Evolutionary conservation across 1,140 invertebrate species (phyloP), one percentile per base, ranked within the genome.

Genomic region (Chelonus insularis): DNA sequence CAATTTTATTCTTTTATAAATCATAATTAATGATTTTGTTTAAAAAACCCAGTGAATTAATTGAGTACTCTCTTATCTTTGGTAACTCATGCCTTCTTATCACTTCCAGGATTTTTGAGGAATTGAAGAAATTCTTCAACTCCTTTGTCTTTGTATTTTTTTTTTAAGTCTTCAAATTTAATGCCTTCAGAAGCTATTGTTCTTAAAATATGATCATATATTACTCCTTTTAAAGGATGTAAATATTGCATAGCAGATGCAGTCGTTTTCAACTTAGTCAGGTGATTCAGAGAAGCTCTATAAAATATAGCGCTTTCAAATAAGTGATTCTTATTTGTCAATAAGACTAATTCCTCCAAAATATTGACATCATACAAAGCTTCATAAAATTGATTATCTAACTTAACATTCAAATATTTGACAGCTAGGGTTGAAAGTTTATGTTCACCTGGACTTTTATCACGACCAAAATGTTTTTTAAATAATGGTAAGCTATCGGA

Each of bases 291-390:
- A 48, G 29, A 43, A 12, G 36, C 43, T 21, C 45, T 47, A 34
- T 58, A 63, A 0, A 36, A 32, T 54, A 58, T 41, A 14, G 41
- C 21, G 18, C 25, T 14, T 41, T 41, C 39, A 14, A 5, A n/a
- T 45, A 18, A 48, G 56, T 21, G 51, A 50, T 23, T 50, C 12
- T 54, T 60, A 29, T 60, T 62, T 39, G 18, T 57, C 51, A 9
- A 59, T 21, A 6, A 51, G 18, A 20, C 14, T 23, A 66, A 34
- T 54, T 66, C 47, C 47, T 66, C 5, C 21, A 68, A 62, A 21
- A 66, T 52, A 21, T 64, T 43, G 48, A 68, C 62, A 57, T 64
- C 67, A n/a, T n/a, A n/a, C n/a, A n/a, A n/a, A n/a, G n/a, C n/a
- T n/a, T n/a, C n/a, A n/a, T n/a, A n/a, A n/a, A 68, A 68, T 21